Percentiles rank a stretch among this genome's conserved stretches.
phyloP scores from a whole-genome alignment of 2,888 invertebrate species.

The Lobophora halterata region DNA sequence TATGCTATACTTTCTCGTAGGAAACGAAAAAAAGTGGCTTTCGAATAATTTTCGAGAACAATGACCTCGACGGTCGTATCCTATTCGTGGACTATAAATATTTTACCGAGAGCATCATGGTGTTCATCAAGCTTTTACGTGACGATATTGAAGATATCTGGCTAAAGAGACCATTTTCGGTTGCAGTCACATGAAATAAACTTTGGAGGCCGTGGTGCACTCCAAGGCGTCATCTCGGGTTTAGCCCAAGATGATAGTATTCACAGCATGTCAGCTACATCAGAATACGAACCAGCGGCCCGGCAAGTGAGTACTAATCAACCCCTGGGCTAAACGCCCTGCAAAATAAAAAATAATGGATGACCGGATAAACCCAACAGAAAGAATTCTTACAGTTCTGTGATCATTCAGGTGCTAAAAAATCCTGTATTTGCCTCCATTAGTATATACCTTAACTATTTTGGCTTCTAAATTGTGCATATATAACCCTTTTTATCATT shows the following conservation, averaged over 20 bases:
- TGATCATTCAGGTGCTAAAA: too few species aligned
- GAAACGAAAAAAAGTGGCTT: conserved; percentile 60
- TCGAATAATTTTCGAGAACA: conserved; percentile 66
- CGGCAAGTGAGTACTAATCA: conserved; percentile 69
- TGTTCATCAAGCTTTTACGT: conserved; percentile 50
- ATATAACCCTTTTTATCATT: neutral
- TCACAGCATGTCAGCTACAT: conserved; percentile 78
- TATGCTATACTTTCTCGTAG: conserved; percentile 63
- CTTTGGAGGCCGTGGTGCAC: conserved; percentile 70
- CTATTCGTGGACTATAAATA: conserved; percentile 74
- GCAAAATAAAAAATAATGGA: conserved; percentile 4
- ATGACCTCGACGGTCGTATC: conserved; percentile 75
- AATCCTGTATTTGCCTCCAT: too few species aligned
- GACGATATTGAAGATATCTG: conserved; percentile 59
- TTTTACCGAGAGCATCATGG: conserved; percentile 68
- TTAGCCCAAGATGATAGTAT: conserved; percentile 79
- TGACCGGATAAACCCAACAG: too few species aligned
- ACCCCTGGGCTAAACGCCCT: conserved; percentile 14
- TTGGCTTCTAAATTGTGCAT: neutral
- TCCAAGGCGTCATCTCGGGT: conserved; percentile 76
- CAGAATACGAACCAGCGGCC: conserved; percentile 77
- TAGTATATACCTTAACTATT: too few species aligned
- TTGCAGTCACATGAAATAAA: conserved; percentile 76
- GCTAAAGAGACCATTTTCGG: conserved; percentile 72
- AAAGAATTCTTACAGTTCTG: too few species aligned